Evolutionary conservation across 2,797 vertebrate species (phyloP), one percentile per base, ranked within the genome.

Genomic region (Staurois parvus): DNA sequence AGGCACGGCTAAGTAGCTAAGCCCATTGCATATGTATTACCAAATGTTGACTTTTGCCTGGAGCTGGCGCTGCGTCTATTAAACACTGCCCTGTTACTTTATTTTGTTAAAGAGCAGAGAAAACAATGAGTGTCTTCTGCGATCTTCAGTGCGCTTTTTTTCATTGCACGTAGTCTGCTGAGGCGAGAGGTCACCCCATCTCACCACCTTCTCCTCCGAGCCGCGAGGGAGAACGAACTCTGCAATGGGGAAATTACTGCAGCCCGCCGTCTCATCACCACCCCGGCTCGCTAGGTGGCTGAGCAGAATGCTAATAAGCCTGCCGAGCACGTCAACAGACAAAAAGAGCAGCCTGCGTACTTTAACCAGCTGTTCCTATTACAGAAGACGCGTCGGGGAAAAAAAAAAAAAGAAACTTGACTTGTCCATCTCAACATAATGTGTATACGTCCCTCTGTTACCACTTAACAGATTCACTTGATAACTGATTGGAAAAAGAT

Each of bases 301-400:
- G 76, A 72, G 32, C 40, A 72, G 83, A 84, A 84, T 84, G 26
- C 45, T 73, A 84, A 84, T 79, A 79, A 84, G 83, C 26, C 64
- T n/a, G 64, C 7, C 32, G 52, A 62, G 28, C 73, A 48, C 83
- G 24, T 84, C 83, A 78, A 70, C 59, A 40, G 73, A 21, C 24
- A 34, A n/a, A 29, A 52, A 78, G 83, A 78, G 83, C 67, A 62
- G 75, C 17, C 37, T 19, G 21, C 32, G 24, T 28, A 45, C 9
- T 32, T 42, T 17, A 72, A n/a, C 24, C n/a, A 62, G 15, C 67
- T 40, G 10, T 64, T 29, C 59, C 70, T 59, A 24, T 59, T 66
- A n/a, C 66, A 70, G 45, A 52, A 52, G 48, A 52, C 13, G 48
- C 19, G 48, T 17, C 12, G 4, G 13, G 48, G 42, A 13, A 12